These are phyloP conservation scores for Drosophila prosaltans DNA, from an alignment of 1,140 invertebrate genomes.

Conservation along the genomic window DNA sequence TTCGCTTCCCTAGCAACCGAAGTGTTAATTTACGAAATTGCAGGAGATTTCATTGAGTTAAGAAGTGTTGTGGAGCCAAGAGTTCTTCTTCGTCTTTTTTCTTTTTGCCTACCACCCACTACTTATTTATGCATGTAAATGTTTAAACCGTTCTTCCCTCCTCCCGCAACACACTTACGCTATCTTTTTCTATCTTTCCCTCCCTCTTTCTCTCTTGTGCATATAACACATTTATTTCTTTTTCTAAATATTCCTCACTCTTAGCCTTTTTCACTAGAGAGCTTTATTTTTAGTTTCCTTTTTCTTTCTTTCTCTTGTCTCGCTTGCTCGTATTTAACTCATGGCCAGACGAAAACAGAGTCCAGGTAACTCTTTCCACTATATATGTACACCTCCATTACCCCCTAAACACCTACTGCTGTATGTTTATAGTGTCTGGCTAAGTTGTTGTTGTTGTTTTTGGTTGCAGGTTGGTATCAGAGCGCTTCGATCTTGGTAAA, in stretches of 20 bases:
- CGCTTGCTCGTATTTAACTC: constrained; percentile 45
- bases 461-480: constrained; percentile 50
- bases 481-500: constrained; percentile 77
- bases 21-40: constrained; percentile 81
- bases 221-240: constrained; percentile 49
- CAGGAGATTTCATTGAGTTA: constrained; percentile 78
- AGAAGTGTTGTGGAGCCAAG: constrained; percentile 49
- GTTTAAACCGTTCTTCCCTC: constrained; percentile 20
- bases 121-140: constrained; percentile 79
- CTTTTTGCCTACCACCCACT: constrained; percentile 14
- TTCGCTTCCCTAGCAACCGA: constrained; percentile 30
- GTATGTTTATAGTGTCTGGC: constrained; percentile 72
- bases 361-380: constrained; percentile 30
- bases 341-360: constrained; percentile 15
- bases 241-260: constrained; percentile 56
- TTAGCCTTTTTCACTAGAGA: constrained; percentile 43
- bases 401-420: constrained; percentile 31
- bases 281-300: constrained; percentile 62
- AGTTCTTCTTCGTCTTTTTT: constrained; percentile 6
- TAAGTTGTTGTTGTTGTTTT: constrained; percentile 6
- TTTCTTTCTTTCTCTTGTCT: constrained; percentile 20
- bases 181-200: neutral
- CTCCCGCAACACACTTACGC: constrained; percentile 2
- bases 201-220: neutral
- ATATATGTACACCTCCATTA: neutral